These are phyloP conservation scores for Bembecia ichneumoniformis DNA, from an alignment of 2,888 invertebrate species.

Conservation along the genomic window DNA sequence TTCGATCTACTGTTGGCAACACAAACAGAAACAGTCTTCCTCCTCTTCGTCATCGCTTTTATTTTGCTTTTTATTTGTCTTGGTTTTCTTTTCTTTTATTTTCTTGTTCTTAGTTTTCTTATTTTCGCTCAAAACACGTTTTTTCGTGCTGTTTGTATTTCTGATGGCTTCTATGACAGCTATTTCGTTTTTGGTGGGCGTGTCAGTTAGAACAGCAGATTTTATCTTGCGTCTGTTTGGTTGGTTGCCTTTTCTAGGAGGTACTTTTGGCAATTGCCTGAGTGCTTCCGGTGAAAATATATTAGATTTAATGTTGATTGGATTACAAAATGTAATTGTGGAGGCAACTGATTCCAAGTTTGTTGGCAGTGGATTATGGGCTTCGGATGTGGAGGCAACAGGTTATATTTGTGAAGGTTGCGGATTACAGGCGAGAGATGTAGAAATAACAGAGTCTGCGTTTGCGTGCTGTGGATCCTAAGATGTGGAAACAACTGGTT, in stretches of 20 bases:
- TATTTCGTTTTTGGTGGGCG: conserved; percentile 19
- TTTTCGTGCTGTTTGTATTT: conserved; percentile 15
- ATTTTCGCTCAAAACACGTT: conserved; percentile 10
- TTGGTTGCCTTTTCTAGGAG: conserved; percentile 18
- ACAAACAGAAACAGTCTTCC: conserved; percentile 7
- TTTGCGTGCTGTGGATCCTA: too few relatives aligned
- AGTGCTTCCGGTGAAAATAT: conserved; percentile 1
- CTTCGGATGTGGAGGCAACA: not conserved
- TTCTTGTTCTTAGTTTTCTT: too few relatives aligned
- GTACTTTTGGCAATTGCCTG: conserved; percentile 17
- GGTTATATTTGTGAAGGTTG: not conserved
- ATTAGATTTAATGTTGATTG: not conserved
- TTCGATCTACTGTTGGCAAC: conserved; percentile 9
- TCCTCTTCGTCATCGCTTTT: conserved; percentile 6
- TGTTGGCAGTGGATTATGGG: not conserved
- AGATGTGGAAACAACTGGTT: not conserved
- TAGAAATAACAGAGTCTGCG: not conserved
- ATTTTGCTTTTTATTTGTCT: conserved; percentile 6
- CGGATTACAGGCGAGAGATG: not conserved
- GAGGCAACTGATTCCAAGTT: not conserved
- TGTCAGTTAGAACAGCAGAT: conserved; percentile 21
- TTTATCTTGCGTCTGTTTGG: conserved; percentile 19
- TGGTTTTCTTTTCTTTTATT: conserved; percentile 8
- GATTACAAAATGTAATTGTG: not conserved
- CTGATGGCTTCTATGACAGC: conserved; percentile 18